These are phyloP conservation scores for Cottus gobio DNA, from an alignment of 2,113 vertebrate genomes.

Conservation along the genomic window DNA sequence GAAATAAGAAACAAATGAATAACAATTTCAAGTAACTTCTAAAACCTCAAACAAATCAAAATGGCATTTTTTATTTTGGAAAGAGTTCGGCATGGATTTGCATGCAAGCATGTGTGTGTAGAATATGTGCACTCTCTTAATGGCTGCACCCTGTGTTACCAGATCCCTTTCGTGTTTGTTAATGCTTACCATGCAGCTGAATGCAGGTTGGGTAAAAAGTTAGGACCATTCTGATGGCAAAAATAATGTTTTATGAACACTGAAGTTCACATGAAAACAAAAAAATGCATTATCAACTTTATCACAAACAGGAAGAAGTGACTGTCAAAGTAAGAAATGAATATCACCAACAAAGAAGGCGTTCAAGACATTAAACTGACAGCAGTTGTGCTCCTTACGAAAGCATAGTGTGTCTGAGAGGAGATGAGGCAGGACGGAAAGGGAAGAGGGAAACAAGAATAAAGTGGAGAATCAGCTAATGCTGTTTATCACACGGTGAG, in stretches of 20 bases:
- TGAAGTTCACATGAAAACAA: neutral
- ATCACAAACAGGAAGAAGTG: neutral
- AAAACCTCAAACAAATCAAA: neutral
- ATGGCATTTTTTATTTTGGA: neutral
- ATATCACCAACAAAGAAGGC: constrained; percentile 8
- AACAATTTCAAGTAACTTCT: constrained; percentile 8
- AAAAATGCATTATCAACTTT: neutral
- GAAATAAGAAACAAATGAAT: constrained; percentile 1
- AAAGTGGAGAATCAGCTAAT: neutral
- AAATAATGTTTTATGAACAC: neutral
- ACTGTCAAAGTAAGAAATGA: constrained; percentile 13
- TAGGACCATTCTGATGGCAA: neutral
- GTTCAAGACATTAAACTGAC: constrained; percentile 16
- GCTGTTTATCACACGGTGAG: constrained; percentile 20
- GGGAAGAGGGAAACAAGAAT: neutral
- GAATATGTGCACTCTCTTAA: neutral
- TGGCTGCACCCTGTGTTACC: neutral
- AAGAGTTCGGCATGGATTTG: neutral
- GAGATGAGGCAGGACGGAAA: constrained; percentile 10
- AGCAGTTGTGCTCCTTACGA: constrained; percentile 10
- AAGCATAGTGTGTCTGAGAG: constrained; percentile 5
- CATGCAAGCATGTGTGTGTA: neutral
- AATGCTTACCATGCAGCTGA: neutral
- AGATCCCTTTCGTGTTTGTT: neutral
- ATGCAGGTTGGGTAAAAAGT: neutral